Conservation (phyloP, 2,888 invertebrate genomes). For the Eupeodes latifasciatus region DNA sequence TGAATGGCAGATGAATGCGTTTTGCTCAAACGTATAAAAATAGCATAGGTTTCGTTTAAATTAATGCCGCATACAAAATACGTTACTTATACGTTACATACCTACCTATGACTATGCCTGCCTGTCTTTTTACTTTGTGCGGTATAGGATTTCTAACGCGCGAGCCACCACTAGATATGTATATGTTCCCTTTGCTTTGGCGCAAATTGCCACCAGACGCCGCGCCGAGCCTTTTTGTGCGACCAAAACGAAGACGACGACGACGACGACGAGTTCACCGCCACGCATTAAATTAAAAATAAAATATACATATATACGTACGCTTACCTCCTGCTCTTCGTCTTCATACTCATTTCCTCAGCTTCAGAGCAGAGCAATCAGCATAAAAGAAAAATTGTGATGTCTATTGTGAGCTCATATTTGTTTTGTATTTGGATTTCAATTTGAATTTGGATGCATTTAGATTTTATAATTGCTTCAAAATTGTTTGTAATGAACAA, state of each 20-base stretch:
- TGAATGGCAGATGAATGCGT: conserved; percentile 74
- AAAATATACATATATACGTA: conserved; percentile 21
- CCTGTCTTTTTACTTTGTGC: neutral
- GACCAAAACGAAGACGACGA: conserved; percentile 41
- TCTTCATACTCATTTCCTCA: neutral
- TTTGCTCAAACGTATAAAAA: conserved; percentile 63
- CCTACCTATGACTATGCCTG: neutral
- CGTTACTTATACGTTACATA: neutral
- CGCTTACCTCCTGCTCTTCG: neutral
- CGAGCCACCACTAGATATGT: conserved; percentile 15
- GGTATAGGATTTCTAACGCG: conserved; percentile 65
- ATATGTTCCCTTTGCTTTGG: conserved; percentile 32
- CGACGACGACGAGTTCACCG: conserved; percentile 70
- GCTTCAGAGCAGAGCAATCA: neutral
- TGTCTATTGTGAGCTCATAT: conserved; percentile 54
- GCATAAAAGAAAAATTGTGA: conserved; percentile 45
- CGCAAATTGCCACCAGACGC: conserved; percentile 66
- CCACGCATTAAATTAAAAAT: conserved; percentile 68
- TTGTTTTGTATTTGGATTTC: conserved; percentile 52
- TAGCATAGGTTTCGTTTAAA: conserved; percentile 64
- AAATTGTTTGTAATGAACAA: conserved; percentile 52
- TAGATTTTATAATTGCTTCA: conserved; percentile 60
- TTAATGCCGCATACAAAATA: conserved; percentile 53
- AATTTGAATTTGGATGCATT: conserved; percentile 53
- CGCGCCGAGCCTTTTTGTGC: conserved; percentile 48